These are phyloP conservation scores for Macrotis lagotis DNA, from an alignment of 2,113 vertebrate genomes.

Conservation along the genomic window DNA sequence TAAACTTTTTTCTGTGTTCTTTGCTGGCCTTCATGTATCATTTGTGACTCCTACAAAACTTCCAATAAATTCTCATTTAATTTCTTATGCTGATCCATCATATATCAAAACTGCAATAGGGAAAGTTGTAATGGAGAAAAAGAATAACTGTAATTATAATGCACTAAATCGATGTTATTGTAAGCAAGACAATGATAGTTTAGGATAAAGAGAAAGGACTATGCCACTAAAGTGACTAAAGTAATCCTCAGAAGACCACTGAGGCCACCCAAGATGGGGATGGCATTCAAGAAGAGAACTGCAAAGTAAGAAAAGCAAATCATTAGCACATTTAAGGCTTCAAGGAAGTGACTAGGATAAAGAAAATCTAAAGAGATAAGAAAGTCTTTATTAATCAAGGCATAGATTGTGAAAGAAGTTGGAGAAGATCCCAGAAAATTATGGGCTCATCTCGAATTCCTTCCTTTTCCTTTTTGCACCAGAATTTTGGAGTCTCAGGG, in stretches of 20 bases:
- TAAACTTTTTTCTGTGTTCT: too few relatives aligned
- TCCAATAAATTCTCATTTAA: too few relatives aligned
- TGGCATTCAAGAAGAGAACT: neutral
- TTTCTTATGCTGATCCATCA: neutral
- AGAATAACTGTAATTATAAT: neutral
- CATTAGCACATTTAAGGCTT: neutral
- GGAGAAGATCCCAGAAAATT: neutral
- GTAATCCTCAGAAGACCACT: neutral
- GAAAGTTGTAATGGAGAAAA: neutral
- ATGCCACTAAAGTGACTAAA: neutral
- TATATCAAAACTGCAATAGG: neutral
- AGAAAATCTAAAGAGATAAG: neutral
- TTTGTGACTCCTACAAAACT: too few relatives aligned
- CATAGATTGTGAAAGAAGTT: neutral
- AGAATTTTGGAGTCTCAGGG: neutral
- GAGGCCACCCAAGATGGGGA: neutral
- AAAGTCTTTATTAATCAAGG: neutral
- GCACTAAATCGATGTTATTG: neutral
- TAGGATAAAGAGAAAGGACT: neutral
- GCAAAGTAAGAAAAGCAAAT: neutral
- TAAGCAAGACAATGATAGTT: neutral
- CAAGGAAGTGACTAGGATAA: neutral
- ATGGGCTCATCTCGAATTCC: neutral
- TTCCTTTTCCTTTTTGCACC: neutral
- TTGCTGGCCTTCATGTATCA: too few relatives aligned